These are phyloP conservation scores for Platyrinchus mystaceus DNA, from an alignment of 2,797 vertebrate genomes.

Conservation along the genomic window DNA sequence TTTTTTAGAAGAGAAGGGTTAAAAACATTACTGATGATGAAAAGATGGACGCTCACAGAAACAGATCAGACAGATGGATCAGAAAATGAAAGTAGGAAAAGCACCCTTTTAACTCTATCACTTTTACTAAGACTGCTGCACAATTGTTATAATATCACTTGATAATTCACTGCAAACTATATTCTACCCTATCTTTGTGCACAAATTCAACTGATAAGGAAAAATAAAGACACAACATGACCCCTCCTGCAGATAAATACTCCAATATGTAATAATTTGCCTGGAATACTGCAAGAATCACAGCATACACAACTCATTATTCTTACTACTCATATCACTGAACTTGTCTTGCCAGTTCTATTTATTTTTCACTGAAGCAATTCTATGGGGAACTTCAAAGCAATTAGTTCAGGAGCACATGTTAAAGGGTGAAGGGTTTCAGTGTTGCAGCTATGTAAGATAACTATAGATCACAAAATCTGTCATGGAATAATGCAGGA, in stretches of 20 bases:
- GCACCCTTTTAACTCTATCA: neutral
- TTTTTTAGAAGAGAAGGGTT: neutral
- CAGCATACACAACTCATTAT: neutral
- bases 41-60: neutral
- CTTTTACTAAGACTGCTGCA: neutral
- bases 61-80: neutral
- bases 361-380: slow-evolving; percentile 46
- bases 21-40: neutral
- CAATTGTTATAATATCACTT: neutral
- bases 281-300: neutral
- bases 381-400: slow-evolving; percentile 57
- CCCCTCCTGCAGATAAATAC: neutral
- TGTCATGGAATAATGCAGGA: slow-evolving; percentile 61
- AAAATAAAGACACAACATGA: neutral
- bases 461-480: slow-evolving; percentile 71
- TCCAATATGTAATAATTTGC: neutral
- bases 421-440: slow-evolving; percentile 65
- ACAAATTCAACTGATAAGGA: neutral
- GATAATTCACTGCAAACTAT: neutral
- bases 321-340: neutral
- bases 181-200: neutral
- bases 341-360: slow-evolving; percentile 4
- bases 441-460: slow-evolving; percentile 59
- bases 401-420: slow-evolving; percentile 56
- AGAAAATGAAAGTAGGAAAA: neutral